phyloP scores from a whole-genome alignment of 2,888 invertebrate genomes.

The Camptogramma bilineatum region DNA sequence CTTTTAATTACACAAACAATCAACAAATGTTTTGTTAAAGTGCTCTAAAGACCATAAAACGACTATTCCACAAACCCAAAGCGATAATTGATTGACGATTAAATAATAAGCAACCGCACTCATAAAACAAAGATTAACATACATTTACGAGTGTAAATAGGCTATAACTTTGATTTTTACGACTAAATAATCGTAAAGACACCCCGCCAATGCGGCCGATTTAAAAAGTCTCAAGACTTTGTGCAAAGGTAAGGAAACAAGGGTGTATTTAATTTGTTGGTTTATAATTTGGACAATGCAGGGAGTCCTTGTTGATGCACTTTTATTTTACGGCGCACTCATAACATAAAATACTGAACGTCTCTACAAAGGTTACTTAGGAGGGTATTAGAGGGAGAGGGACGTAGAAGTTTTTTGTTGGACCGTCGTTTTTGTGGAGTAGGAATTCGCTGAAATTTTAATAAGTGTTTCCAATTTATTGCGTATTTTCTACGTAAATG shows the following conservation, averaged over 20 bases:
- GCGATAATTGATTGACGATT: constrained; percentile 82
- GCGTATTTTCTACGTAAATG: background rate
- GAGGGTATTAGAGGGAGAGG: constrained; percentile 61
- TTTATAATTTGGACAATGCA: constrained; percentile 80
- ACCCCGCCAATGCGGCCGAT: constrained; percentile 70
- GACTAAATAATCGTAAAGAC: constrained; percentile 87
- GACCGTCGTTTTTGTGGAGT: constrained; percentile 25
- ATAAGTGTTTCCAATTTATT: background rate
- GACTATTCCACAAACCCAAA: constrained; percentile 66
- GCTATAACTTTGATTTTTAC: constrained; percentile 86
- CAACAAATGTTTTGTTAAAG: constrained; percentile 35
- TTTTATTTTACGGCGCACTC: constrained; percentile 84
- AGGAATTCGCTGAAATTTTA: constrained; percentile 20
- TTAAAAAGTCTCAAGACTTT: constrained; percentile 53
- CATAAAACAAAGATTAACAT: constrained; percentile 86
- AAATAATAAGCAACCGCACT: constrained; percentile 82
- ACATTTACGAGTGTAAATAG: constrained; percentile 84
- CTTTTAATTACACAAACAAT: constrained; percentile 25
- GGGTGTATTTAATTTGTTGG: constrained; percentile 60
- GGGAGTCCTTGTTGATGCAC: constrained; percentile 78
- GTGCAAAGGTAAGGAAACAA: constrained; percentile 42
- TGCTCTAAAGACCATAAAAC: constrained; percentile 58
- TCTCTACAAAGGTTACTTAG: constrained; percentile 76
- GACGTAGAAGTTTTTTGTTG: constrained; percentile 31
- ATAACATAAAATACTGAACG: constrained; percentile 82